Evolutionary conservation across 2,113 vertebrate species (phyloP).

Genomic region (Lampris megalopsis): DNA sequence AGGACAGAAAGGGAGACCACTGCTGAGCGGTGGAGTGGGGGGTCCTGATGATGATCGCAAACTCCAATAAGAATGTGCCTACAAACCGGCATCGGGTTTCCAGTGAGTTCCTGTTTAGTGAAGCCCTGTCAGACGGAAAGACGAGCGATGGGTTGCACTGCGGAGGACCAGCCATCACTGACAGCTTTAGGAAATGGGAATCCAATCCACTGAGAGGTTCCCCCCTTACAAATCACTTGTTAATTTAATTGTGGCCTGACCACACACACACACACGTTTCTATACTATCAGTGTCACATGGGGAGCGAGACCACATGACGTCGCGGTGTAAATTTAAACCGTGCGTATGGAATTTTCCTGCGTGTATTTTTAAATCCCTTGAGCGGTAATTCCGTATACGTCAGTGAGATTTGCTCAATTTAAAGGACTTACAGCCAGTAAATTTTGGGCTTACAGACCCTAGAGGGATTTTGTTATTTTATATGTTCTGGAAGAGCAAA

Average conservation of each 20-base stretch:
- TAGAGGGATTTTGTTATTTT: too few relatives aligned
- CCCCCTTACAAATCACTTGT: constrained; percentile 30
- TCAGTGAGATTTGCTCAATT: too few relatives aligned
- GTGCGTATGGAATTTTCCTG: too few relatives aligned
- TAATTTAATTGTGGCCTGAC: background rate
- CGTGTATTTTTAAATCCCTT: too few relatives aligned
- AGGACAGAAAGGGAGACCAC: background rate
- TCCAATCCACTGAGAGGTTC: constrained; percentile 22
- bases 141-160: constrained; percentile 37
- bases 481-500: too few relatives aligned
- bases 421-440: too few relatives aligned
- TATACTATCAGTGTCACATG: too few relatives aligned
- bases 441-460: too few relatives aligned
- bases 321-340: too few relatives aligned
- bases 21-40: constrained; percentile 29
- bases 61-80: background rate
- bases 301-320: too few relatives aligned
- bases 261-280: background rate
- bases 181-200: constrained; percentile 26
- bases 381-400: too few relatives aligned
- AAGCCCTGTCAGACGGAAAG: constrained; percentile 40
- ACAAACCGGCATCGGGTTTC: constrained; percentile 13
- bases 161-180: constrained; percentile 23
- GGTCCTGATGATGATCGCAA: constrained; percentile 8
- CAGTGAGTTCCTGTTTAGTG: constrained; percentile 5